These are phyloP conservation scores for Vanacampus margaritifer DNA, from an alignment of 2,113 vertebrate genomes.

Conservation along the genomic window DNA sequence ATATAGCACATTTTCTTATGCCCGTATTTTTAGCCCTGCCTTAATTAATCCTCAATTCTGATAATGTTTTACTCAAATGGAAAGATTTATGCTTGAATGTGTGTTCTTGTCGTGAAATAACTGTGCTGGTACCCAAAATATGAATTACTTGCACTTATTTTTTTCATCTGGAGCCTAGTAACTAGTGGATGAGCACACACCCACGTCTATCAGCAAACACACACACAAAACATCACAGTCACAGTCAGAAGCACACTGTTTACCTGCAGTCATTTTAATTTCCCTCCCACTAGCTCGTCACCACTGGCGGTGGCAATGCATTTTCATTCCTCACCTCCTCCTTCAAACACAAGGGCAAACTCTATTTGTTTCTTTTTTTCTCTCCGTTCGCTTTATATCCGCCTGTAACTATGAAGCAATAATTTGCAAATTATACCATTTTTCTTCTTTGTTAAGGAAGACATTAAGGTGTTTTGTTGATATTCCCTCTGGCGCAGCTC, in stretches of 20 bases:
- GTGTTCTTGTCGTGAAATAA: constrained; percentile 16
- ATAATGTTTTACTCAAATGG: constrained; percentile 18
- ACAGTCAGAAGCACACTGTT: constrained; percentile 15
- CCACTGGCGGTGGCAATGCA: constrained; percentile 31
- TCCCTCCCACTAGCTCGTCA: constrained; percentile 31
- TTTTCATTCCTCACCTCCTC: constrained; percentile 37
- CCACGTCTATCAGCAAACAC: neutral
- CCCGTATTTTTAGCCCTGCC: constrained; percentile 12
- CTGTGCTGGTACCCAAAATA: constrained; percentile 39
- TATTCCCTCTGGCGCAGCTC: too few relatives aligned
- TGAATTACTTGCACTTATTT: constrained; percentile 42
- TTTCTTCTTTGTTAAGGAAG: neutral
- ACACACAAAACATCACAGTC: neutral
- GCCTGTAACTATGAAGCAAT: neutral
- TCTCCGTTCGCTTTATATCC: neutral
- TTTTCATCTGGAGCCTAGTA: constrained; percentile 13
- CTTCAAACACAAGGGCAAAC: constrained; percentile 33
- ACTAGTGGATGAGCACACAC: neutral
- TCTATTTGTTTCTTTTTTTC: neutral
- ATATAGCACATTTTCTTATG: neutral
- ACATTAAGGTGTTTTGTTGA: too few relatives aligned
- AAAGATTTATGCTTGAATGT: constrained; percentile 37
- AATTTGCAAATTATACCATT: neutral
- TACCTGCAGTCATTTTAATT: constrained; percentile 44
- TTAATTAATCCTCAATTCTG: constrained; percentile 14